These are phyloP conservation scores for Dicerorhinus sumatrensis DNA, from an alignment of 2,113 vertebrate species.

Conservation along the genomic window DNA sequence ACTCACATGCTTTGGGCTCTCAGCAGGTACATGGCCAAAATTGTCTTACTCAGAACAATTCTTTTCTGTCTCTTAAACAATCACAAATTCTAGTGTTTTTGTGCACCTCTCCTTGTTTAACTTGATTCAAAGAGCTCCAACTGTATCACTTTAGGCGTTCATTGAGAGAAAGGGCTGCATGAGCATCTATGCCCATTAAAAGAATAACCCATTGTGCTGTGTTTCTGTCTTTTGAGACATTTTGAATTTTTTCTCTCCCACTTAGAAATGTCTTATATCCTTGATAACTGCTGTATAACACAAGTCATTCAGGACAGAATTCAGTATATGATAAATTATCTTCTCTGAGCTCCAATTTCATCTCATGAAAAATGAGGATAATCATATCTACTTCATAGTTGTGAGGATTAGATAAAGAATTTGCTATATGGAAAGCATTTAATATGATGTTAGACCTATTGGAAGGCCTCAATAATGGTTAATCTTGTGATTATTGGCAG, in stretches of 20 bases:
- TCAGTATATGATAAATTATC: background rate
- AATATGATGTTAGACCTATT: background rate
- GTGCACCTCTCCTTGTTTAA: slow-evolving; percentile 59
- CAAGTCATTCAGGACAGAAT: background rate
- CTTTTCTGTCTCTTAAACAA: slow-evolving; percentile 51
- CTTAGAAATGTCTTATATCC: background rate
- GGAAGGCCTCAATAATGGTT: background rate
- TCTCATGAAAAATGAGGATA: background rate
- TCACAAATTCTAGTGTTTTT: slow-evolving; percentile 29
- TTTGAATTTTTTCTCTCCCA: background rate
- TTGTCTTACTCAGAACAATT: background rate
- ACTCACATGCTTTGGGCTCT: background rate
- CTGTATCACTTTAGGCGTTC: background rate
- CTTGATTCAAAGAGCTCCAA: slow-evolving; percentile 69
- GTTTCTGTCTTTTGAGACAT: slow-evolving; percentile 6
- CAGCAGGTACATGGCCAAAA: background rate
- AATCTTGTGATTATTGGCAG: background rate
- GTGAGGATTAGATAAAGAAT: background rate
- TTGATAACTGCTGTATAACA: background rate
- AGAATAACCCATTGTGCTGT: background rate
- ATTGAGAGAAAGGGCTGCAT: background rate
- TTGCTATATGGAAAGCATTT: background rate
- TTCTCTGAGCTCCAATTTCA: background rate
- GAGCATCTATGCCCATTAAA: background rate
- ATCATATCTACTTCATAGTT: background rate